A percentile compares a stretch with the other conserved stretches of the same genome.
These are phyloP conservation scores for Pseudonaja textilis DNA, from an alignment of 2,113 vertebrate genomes.

Conservation along the genomic window DNA sequence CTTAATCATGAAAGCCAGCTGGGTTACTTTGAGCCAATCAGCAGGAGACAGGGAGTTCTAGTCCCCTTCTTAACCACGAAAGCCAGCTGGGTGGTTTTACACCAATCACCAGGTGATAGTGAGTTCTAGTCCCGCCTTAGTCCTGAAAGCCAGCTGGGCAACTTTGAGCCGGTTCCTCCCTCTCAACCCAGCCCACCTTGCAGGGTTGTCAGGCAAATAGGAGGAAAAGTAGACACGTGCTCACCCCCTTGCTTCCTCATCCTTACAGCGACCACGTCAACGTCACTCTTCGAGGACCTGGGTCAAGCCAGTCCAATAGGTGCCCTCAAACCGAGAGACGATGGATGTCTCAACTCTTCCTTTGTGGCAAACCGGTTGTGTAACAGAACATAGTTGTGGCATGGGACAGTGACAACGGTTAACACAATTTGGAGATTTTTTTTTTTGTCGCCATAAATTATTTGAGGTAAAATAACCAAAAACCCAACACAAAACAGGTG, in stretches of 20 bases:
- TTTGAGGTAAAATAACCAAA: not conserved
- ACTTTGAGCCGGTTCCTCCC: not conserved
- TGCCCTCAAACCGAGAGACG: not conserved
- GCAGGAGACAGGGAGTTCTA: not conserved
- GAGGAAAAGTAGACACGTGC: not conserved
- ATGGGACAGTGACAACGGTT: not conserved
- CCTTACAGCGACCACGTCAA: not conserved
- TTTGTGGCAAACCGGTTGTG: not conserved
- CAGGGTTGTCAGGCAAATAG: not conserved
- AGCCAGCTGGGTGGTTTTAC: not conserved
- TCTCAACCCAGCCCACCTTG: not conserved
- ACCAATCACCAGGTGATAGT: not conserved
- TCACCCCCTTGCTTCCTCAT: not conserved
- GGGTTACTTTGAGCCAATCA: too few relatives aligned
- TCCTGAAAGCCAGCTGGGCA: too few relatives aligned
- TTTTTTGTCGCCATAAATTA: too few relatives aligned
- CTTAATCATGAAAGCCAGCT: fast-evolving
- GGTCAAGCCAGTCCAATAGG: not conserved
- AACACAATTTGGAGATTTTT: not conserved
- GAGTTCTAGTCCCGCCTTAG: not conserved
- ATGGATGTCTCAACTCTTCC: not conserved
- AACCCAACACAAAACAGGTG: not conserved
- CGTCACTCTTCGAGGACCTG: fast-evolving
- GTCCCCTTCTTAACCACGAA: too few relatives aligned
- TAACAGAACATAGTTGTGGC: not conserved